Evolutionary conservation across 2,797 vertebrate species (phyloP).

Genomic region (Tragelaphus oryx): DNA sequence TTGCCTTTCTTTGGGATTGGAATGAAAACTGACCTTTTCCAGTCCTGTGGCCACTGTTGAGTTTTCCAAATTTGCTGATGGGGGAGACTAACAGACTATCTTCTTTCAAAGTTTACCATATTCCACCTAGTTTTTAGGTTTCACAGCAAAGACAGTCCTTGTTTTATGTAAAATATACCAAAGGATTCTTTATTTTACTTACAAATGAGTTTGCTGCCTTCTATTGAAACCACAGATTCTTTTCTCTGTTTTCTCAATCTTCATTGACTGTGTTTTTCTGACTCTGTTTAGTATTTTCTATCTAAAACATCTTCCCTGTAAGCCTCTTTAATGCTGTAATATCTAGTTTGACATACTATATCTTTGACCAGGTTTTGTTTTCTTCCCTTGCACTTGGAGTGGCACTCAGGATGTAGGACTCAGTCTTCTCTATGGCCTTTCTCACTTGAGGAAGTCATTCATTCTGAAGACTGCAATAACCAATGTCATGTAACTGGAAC

Average conservation of each 20-base stretch:
- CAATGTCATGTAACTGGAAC: background rate
- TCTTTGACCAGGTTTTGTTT: background rate
- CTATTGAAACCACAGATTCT: background rate
- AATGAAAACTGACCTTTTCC: background rate
- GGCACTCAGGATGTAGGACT: background rate
- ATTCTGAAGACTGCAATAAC: background rate
- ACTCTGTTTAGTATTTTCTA: background rate
- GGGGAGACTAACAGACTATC: background rate
- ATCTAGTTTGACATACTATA: background rate
- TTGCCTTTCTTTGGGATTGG: background rate
- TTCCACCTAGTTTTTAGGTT: background rate
- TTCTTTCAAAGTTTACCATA: background rate
- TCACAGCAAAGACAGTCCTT: background rate
- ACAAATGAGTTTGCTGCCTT: background rate
- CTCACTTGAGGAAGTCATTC: background rate
- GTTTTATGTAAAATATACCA: background rate
- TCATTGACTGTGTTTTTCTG: background rate
- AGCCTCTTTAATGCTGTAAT: rapidly evolving
- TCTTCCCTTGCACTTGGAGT: background rate
- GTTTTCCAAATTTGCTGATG: background rate
- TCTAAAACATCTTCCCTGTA: background rate
- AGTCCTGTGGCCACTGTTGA: background rate
- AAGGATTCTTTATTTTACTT: background rate
- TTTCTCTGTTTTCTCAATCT: background rate
- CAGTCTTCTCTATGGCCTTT: background rate